phyloP scores from a whole-genome alignment of 2,888 invertebrate species.

The Trissoscelio sp. region DNA sequence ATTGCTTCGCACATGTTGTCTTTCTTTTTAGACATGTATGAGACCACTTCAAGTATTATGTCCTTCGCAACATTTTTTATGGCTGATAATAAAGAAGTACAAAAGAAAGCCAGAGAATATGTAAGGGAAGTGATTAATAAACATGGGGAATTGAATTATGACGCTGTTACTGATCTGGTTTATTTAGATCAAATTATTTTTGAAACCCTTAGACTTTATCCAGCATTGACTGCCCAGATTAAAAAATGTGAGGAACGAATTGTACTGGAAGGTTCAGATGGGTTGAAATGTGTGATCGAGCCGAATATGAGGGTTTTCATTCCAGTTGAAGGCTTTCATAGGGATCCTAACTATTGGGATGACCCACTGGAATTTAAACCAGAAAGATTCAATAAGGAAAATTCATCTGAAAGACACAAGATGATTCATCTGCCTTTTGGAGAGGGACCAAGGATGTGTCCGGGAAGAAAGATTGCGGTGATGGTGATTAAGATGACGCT shows the following conservation, averaged over 20 bases:
- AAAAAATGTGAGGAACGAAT: constrained; percentile 69
- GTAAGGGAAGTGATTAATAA: constrained; percentile 78
- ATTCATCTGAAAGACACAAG: constrained; percentile 68
- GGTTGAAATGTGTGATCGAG: constrained; percentile 68
- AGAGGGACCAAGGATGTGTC: constrained; percentile 77
- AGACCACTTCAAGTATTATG: constrained; percentile 84
- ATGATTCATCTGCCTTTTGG: constrained; percentile 75
- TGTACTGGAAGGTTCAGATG: constrained; percentile 71
- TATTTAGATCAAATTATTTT: constrained; percentile 84
- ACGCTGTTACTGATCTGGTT: constrained; percentile 83
- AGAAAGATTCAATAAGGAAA: constrained; percentile 77
- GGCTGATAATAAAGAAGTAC: constrained; percentile 82
- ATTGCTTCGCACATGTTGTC: constrained; percentile 81
- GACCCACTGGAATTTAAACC: constrained; percentile 75
- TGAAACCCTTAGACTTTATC: constrained; percentile 70
- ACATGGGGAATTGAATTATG: constrained; percentile 81
- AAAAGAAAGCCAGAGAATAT: constrained; percentile 83
- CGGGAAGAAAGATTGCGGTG: constrained; percentile 75
- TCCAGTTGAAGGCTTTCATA: constrained; percentile 73
- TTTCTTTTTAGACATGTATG: constrained; percentile 84
- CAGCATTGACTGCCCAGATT: constrained; percentile 46
- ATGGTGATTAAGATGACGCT: constrained; percentile 73
- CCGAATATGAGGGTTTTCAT: constrained; percentile 68
- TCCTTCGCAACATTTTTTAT: constrained; percentile 83
- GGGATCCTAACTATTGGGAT: constrained; percentile 72